Evolutionary conservation across 2,888 invertebrate species (phyloP), one percentile per base, ranked within the genome.

Genomic region (Brachyopa scutellaris): DNA sequence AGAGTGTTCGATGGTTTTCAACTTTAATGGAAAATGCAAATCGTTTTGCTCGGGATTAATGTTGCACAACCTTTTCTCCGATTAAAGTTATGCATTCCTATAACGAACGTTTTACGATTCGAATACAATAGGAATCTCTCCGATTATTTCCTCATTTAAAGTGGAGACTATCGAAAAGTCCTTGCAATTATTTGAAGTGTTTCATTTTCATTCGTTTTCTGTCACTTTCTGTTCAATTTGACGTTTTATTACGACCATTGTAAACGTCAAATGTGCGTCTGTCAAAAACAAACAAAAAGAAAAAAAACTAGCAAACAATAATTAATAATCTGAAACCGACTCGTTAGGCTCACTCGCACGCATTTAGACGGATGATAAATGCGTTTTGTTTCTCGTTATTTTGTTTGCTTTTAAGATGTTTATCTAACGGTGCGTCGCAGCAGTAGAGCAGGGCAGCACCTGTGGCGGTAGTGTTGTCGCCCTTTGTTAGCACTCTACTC

Each of bases 11-110:
- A 74, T 69, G 61, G 67, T 74, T 79, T 74, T 55, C 31, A 45
- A 55, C 69, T 76, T 80, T 80, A 80, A 80, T 80, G 80, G 80
- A 76, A 80, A 80, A 76, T 80, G 80, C 80, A 80, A 80, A 80
- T 80, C 76, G 62, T 51, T 62, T 76, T 76, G 36, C 64, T 76
- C 23, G 51, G 64, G 59, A 64, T 74, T 69, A 69, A 62, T 80
- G 80, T 70, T 64, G 70, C 69, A 66, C 38, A 62, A 69, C 40
- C 15, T 17, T 45, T 36, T 13, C 4, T 40, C 51, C 55, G 42
- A n/a, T 36, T n/a, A n/a, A 15, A 61, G 19, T 45, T 31, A 66
- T 72, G 59, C 42, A 67, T 59, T 78, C 29, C 59, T 49, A 59
- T 51, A 33, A 33, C 6, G 59, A 19, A 42, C 55, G 36, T 15